Percentiles rank a stretch among this genome's conserved stretches.
phyloP scores from a whole-genome alignment of 2,888 invertebrate genomes.

The Orthonevra nobilis region DNA sequence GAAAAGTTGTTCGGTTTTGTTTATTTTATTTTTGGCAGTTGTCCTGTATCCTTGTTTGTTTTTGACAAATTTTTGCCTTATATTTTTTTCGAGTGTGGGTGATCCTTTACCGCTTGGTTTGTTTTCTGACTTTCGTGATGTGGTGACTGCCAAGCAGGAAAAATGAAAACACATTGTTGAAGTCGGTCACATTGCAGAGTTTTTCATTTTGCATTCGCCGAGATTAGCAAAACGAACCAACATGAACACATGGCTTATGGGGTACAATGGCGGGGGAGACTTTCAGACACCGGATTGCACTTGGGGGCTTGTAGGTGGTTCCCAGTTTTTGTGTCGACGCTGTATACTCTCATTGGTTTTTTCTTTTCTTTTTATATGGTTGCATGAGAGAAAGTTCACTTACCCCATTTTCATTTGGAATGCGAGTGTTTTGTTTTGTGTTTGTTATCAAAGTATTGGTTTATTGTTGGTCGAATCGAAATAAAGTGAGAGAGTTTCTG shows the following conservation, averaged over 20 bases:
- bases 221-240: constrained; percentile 37
- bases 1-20: constrained; percentile 27
- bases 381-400: constrained; percentile 16
- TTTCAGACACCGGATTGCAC: constrained; percentile 34
- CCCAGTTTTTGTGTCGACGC: background rate
- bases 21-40: constrained; percentile 20
- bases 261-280: no score
- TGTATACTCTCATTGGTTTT: constrained; percentile 39
- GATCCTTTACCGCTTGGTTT: constrained; percentile 24
- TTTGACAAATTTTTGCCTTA: constrained; percentile 24
- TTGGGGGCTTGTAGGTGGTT: background rate
- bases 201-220: constrained; percentile 34
- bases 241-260: constrained; percentile 8
- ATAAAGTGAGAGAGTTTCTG: no score
- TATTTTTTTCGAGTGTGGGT: constrained; percentile 2
- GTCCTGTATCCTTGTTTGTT: constrained; percentile 22
- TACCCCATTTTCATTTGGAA: constrained; percentile 6
- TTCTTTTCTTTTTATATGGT: constrained; percentile 12
- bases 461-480: background rate
- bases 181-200: constrained; percentile 44
- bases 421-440: no score
- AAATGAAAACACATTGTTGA: constrained; percentile 10
- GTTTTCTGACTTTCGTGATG: constrained; percentile 18
- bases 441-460: no score
- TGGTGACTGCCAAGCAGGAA: constrained; percentile 16